Conservation (phyloP, 2,113 vertebrate species). For the Gracilinanus agilis region DNA sequence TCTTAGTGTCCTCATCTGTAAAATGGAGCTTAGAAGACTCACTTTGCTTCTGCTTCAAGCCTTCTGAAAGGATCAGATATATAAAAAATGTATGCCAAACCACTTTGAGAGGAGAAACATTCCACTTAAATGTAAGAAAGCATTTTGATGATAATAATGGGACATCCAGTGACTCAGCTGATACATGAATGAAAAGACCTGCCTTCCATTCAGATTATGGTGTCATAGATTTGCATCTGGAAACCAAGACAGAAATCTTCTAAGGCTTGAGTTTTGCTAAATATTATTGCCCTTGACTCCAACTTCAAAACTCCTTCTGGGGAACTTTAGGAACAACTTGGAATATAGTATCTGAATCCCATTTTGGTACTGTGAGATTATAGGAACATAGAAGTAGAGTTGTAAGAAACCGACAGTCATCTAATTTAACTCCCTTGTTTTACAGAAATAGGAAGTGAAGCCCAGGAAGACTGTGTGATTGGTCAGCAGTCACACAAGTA, state of each 20-base stretch:
- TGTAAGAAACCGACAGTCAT: not conserved
- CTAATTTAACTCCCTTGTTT: not conserved
- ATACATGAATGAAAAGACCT: not conserved
- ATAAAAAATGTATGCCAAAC: not conserved
- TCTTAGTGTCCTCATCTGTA: not conserved
- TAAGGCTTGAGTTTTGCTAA: not conserved
- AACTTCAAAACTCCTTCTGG: not conserved
- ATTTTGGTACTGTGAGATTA: not conserved
- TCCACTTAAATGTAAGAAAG: not conserved
- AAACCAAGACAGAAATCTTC: not conserved
- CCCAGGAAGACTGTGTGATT: not conserved
- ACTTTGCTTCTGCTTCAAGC: not conserved
- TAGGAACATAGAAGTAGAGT: not conserved
- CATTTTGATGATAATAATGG: not conserved
- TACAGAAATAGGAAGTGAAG: not conserved
- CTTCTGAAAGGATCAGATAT: not conserved
- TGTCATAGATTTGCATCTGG: not conserved
- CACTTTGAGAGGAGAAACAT: not conserved
- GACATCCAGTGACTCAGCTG: too few relatives aligned
- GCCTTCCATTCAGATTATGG: not conserved
- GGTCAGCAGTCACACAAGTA: not conserved
- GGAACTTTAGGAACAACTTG: not conserved
- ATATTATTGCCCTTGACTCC: not conserved
- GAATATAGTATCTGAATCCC: not conserved
- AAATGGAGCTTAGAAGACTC: not conserved